Conservation (phyloP, 2,113 vertebrate genomes). For the Gopherus flavomarginatus region DNA sequence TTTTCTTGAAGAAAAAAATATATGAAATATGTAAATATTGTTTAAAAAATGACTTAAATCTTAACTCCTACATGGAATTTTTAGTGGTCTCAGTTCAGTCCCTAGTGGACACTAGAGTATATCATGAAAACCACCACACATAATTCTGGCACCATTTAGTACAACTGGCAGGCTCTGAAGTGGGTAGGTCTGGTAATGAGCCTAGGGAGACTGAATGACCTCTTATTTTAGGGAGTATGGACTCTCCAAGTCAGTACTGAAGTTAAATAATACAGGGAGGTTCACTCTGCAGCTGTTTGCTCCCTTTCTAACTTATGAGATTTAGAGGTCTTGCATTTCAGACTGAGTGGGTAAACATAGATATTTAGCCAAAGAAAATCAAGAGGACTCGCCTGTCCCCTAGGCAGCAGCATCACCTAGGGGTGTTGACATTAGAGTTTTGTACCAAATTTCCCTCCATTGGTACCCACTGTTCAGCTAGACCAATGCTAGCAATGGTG, state of each 20-base stretch:
- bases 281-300: constrained; percentile 22
- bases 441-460: not conserved
- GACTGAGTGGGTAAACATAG: not conserved
- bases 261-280: not conserved
- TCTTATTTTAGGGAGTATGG: constrained; percentile 40
- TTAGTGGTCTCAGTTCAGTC: constrained; percentile 45
- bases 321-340: constrained; percentile 7
- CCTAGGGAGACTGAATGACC: constrained; percentile 11
- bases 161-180: constrained; percentile 37
- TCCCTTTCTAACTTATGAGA: not conserved
- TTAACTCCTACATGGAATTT: constrained; percentile 53
- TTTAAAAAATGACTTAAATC: constrained; percentile 71
- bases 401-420: not conserved
- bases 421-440: not conserved
- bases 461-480: not conserved
- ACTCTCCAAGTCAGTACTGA: constrained; percentile 5
- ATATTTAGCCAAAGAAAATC: constrained; percentile 5
- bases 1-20: constrained; percentile 58
- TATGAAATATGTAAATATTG: constrained; percentile 71
- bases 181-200: not conserved
- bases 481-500: not conserved
- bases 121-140: constrained; percentile 37
- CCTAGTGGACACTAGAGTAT: constrained; percentile 38
- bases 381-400: not conserved
- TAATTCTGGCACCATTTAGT: constrained; percentile 42